Evolutionary conservation across 1,140 invertebrate genomes (phyloP).

Genomic region (Cylas formicarius): DNA sequence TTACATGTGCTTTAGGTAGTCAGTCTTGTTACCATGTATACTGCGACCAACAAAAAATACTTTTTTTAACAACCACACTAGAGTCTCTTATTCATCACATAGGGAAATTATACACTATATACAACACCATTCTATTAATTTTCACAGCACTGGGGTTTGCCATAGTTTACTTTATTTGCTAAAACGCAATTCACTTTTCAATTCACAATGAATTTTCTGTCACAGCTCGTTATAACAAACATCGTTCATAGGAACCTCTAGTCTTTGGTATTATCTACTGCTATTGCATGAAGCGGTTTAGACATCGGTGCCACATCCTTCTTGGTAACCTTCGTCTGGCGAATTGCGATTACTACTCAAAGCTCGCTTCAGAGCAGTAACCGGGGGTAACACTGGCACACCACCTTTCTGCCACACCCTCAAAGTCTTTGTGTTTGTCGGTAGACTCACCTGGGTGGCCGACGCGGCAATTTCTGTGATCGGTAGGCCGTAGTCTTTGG

Average conservation of each 20-base stretch:
- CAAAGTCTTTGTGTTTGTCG: constrained; percentile 63
- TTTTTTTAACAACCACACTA: constrained; percentile 16
- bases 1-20: constrained; percentile 7
- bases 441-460: constrained; percentile 36
- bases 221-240: constrained; percentile 4
- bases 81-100: constrained; percentile 18
- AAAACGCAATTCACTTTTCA: constrained; percentile 5
- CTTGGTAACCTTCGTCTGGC: constrained; percentile 84
- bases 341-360: constrained; percentile 72
- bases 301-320: constrained; percentile 85
- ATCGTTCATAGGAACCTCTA: constrained; percentile 27
- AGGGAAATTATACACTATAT: too few relatives aligned
- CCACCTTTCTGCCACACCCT: constrained; percentile 77
- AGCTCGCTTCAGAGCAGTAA: constrained; percentile 70
- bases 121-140: too few relatives aligned
- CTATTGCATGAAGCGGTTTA: constrained; percentile 43
- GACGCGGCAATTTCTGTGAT: constrained; percentile 40
- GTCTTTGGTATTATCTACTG: constrained; percentile 32
- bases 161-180: not conserved
- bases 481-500: constrained; percentile 70
- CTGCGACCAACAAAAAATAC: constrained; percentile 19
- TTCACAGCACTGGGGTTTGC: constrained; percentile 25
- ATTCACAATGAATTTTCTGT: constrained; percentile 6
- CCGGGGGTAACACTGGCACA: constrained; percentile 72
- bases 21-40: constrained; percentile 35